A percentile compares a stretch with the other conserved stretches of the same genome.
These are phyloP conservation scores for Hemicentrotus pulcherrimus DNA, from an alignment of 35 echinoderm and acorn worm genomes.

Conservation along the genomic window DNA sequence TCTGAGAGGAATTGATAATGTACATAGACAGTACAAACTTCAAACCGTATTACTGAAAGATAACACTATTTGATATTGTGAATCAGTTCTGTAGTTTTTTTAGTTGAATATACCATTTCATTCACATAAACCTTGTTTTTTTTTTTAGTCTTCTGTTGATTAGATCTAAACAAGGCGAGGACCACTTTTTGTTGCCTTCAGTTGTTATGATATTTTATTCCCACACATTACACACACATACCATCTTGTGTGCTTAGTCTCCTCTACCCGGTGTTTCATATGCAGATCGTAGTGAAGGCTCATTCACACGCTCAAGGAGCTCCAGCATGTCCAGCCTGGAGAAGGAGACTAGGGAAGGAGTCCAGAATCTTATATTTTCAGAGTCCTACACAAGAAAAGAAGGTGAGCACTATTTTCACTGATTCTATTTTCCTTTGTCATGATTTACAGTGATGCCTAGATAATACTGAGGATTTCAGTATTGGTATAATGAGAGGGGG, in stretches of 20 bases:
- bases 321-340: constrained; percentile 99
- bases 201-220: not conserved
- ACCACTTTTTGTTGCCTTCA: not conserved
- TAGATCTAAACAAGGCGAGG: not conserved
- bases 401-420: constrained; percentile 60
- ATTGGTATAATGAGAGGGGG: too few relatives aligned
- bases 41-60: not conserved
- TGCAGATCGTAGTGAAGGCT: constrained; percentile 96
- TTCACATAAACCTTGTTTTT: not conserved
- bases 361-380: constrained; percentile 80
- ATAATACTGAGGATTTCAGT: too few relatives aligned
- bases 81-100: not conserved
- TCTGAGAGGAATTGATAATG: not conserved
- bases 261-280: constrained; percentile 50
- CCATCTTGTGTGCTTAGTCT: constrained; percentile 47
- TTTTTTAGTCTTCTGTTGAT: not conserved
- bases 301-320: constrained; percentile 94
- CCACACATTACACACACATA: constrained; percentile 31
- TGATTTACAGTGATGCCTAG: not conserved
- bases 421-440: not conserved
- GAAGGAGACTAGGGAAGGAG: constrained; percentile 94
- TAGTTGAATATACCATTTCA: not conserved
- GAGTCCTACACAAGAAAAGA: constrained; percentile 98
- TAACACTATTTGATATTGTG: not conserved
- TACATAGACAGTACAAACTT: not conserved